Base-by-base conservation (phyloP, 2,888 invertebrate species). In the Calliphora vomitoria region DNA sequence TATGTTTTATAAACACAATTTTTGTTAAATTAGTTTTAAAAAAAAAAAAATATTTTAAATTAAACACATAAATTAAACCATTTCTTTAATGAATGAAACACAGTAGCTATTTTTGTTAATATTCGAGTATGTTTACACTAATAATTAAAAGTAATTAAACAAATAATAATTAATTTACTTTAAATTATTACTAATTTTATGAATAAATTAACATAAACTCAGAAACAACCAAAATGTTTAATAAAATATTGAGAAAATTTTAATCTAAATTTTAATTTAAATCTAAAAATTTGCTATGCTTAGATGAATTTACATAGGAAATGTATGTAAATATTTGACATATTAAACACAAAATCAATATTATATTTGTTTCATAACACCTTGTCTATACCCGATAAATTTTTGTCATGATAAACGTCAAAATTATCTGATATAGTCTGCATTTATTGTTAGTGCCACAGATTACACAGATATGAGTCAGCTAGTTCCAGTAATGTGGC, bases 1-100 rank as follows among this genome's bases (percentile, higher is more conserved):
- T 41, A 71, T 85, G 81, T 81, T 85, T 76, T 81, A 62, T 53
- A 85, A 81, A 85, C 53, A 81, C 47, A 81, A 68, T 69, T 69
- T 69, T 62, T 69, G 15, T 84, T 72, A 55, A 64, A 64, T 44
- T 72, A 66, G 18, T 47, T 50, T 25, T 31, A 31, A 71, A 50
- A 79, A 66, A 38, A 18, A 53, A 35, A 35, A 20, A 55, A 20
- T 55, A 20, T 55, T 50, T 50, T n/a, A 13, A 15, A 15, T 44
- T 6, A 50, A 25, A 25, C 25, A 25, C 25, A 25, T 2, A 25
- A 25, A 25, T 53, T 53, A 4, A 18, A 18, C 13, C 18, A 62
- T 53, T 20, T 62, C 13, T 64, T 10, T 38, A 47, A 68, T 50
- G 60, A 58, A 82, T 41, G 4, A 72, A 31, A 35, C 10, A 66